These are phyloP conservation scores for Mesembrinibis cayennensis DNA, from an alignment of 2,113 vertebrate genomes.

Conservation along the genomic window DNA sequence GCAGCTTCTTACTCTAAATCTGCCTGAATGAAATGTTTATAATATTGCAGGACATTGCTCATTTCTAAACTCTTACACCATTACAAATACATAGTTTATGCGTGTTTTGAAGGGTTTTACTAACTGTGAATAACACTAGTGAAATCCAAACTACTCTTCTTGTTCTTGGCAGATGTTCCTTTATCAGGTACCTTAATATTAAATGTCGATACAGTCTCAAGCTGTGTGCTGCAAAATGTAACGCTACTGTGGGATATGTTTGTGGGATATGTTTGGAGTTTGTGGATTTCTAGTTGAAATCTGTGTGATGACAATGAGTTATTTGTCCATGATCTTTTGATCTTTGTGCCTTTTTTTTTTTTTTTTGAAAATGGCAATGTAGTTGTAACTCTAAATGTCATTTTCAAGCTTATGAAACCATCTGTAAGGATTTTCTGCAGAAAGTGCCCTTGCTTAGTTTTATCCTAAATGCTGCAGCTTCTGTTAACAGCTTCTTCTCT, in stretches of 20 bases:
- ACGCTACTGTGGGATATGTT: neutral
- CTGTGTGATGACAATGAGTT: neutral
- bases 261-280: neutral
- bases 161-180: neutral
- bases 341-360: neutral
- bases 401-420: neutral
- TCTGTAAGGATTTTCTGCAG: neutral
- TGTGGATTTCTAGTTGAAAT: neutral
- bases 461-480: neutral
- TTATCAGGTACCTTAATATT: neutral
- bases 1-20: neutral
- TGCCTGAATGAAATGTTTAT: neutral
- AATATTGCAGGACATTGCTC: neutral
- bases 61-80: neutral
- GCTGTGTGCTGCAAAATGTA: neutral
- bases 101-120: neutral
- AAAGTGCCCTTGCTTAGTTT: neutral
- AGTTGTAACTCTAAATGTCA: neutral
- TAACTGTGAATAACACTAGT: neutral
- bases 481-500: neutral
- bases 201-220: neutral
- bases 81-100: neutral
- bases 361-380: neutral
- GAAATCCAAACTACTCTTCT: neutral
- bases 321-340: neutral